Evolutionary conservation across 2,888 invertebrate species (phyloP).

Genomic region (Andrena bucephala): DNA sequence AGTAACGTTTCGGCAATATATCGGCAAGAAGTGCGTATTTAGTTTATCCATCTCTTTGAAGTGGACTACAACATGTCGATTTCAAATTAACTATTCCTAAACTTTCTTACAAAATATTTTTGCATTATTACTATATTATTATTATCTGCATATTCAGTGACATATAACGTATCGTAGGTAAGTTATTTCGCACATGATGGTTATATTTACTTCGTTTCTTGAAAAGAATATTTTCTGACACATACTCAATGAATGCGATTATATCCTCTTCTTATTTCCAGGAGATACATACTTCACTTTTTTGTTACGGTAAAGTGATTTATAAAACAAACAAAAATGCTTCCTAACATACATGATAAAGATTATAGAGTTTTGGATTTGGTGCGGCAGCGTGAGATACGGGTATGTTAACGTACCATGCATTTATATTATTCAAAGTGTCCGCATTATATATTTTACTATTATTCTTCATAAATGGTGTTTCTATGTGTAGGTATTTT

Average conservation of each 20-base stretch:
- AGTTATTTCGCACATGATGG: conserved; percentile 22
- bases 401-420: conserved; percentile 64
- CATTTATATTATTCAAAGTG: neutral
- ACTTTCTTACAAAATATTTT: conserved; percentile 16
- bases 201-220: neutral
- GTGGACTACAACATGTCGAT: neutral
- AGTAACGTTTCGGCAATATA: conserved; percentile 15
- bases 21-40: neutral
- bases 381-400: conserved; percentile 77
- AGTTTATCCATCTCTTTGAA: conserved; percentile 1
- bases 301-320: conserved; percentile 34
- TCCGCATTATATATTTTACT: too few species aligned
- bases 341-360: conserved; percentile 69
- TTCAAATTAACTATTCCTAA: conserved; percentile 8
- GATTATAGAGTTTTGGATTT: conserved; percentile 74
- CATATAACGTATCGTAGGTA: neutral
- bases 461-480: too few species aligned
- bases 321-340: conserved; percentile 71
- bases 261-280: conserved; percentile 36
- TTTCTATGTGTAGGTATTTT: too few species aligned
- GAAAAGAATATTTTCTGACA: neutral
- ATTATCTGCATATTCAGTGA: neutral
- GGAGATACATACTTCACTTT: conserved; percentile 41
- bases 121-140: neutral
- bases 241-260: conserved; percentile 7